Evolutionary conservation across 2,113 vertebrate genomes (phyloP).

Genomic region (Peromyscus polionotus): DNA sequence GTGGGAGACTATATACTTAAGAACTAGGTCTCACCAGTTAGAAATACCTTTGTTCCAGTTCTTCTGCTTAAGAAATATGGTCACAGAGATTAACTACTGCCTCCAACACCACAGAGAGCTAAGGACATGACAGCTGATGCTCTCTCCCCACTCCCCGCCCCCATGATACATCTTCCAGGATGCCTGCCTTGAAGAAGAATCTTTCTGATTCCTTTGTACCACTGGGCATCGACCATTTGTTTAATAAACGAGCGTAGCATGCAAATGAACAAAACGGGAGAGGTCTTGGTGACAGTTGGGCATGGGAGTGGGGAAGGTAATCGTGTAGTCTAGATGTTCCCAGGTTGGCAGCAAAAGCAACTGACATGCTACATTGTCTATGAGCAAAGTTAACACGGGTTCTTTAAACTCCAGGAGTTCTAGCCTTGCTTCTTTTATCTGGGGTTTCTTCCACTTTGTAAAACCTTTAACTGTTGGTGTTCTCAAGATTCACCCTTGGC

Average conservation of each 20-base stretch:
- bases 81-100: neutral
- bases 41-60: constrained; percentile 30
- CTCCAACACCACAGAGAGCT: neutral
- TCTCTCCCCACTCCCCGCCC: neutral
- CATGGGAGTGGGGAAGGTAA: neutral
- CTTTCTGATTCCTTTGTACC: neutral
- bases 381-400: too few species aligned
- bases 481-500: neutral
- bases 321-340: neutral
- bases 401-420: neutral
- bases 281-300: neutral
- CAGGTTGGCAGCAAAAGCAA: neutral
- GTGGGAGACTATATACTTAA: neutral
- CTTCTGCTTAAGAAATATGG: neutral
- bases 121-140: neutral
- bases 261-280: neutral
- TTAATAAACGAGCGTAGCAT: neutral
- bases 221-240: neutral
- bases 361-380: neutral
- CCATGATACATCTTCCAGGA: neutral
- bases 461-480: neutral
- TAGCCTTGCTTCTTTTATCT: neutral
- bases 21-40: neutral
- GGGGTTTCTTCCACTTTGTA: neutral
- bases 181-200: neutral